Conservation (phyloP, 2,888 invertebrate genomes). For the Drosophila gaucha region DNA sequence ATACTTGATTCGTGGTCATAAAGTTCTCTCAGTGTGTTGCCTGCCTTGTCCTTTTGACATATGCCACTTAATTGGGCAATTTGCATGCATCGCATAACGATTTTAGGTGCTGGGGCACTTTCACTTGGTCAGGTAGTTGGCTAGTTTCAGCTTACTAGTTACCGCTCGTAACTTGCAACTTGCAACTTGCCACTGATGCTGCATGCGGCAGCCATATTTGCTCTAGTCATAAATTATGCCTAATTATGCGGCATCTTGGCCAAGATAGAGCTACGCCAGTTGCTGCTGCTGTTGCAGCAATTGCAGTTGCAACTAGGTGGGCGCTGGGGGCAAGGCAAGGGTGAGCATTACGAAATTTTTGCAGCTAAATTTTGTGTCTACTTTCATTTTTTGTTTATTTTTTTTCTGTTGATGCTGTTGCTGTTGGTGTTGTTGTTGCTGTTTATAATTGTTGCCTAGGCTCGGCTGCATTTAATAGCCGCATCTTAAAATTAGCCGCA, state of each 20-base stretch:
- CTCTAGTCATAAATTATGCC: constrained; percentile 73
- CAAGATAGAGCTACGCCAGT: constrained; percentile 51
- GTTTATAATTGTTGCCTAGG: constrained; percentile 59
- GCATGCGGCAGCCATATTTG: constrained; percentile 52
- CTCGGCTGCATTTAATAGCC: constrained; percentile 60
- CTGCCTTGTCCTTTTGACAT: constrained; percentile 56
- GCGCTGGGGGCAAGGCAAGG: constrained; percentile 27
- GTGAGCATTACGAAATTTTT: constrained; percentile 68
- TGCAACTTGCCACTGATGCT: constrained; percentile 15
- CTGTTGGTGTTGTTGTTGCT: constrained; percentile 20
- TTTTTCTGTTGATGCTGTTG: constrained; percentile 2
- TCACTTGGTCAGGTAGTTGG: constrained; percentile 50
- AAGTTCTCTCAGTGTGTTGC: constrained; percentile 11
- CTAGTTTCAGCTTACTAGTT: constrained; percentile 3
- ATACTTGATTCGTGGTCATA: neutral
- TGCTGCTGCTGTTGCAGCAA: constrained; percentile 19
- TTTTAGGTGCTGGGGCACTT: constrained; percentile 55
- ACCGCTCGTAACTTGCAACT: constrained; percentile 4
- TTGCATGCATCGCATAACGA: constrained; percentile 45
- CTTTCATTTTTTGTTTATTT: constrained; percentile 63
- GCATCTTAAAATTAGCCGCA: constrained; percentile 52
- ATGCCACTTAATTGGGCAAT: constrained; percentile 49
- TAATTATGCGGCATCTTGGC: constrained; percentile 76
- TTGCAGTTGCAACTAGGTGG: constrained; percentile 8
- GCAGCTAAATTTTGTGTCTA: constrained; percentile 66